Evolutionary conservation across 2,797 vertebrate species (phyloP).

Genomic region (Enteromius trimaculatus): DNA sequence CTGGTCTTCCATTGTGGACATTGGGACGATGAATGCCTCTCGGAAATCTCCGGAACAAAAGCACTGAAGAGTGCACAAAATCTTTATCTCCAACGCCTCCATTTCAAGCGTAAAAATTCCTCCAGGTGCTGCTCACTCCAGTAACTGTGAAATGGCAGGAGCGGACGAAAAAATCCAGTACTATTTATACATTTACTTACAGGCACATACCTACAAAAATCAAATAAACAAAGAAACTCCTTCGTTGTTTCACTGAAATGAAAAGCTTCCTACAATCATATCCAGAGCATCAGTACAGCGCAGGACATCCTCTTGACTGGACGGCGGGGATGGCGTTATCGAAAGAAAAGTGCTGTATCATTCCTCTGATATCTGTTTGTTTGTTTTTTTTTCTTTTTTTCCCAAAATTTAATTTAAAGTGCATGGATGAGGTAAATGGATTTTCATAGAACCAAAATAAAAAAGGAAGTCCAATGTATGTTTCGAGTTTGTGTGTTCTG

Average conservation of each 20-base stretch:
- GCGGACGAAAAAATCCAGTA: constrained; percentile 51
- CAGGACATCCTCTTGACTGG: constrained; percentile 22
- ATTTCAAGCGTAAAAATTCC: constrained; percentile 40
- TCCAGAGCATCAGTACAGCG: constrained; percentile 47
- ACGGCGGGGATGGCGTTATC: constrained; percentile 11
- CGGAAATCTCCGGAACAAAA: constrained; percentile 52
- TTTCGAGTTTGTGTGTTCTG: constrained; percentile 79
- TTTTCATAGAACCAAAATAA: constrained; percentile 58
- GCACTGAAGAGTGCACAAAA: constrained; percentile 44
- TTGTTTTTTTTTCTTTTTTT: constrained; percentile 56
- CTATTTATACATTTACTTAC: constrained; percentile 61
- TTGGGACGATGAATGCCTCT: constrained; percentile 52
- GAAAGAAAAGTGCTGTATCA: constrained; percentile 92
- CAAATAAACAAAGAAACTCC: constrained; percentile 45
- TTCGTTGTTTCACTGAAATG: constrained; percentile 50
- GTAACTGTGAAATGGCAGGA: constrained; percentile 40
- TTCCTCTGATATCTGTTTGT: constrained; percentile 61
- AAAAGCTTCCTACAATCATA: constrained; percentile 57
- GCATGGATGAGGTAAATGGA: constrained; percentile 99
- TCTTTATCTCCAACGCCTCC: constrained; percentile 33
- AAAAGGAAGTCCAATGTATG: constrained; percentile 65
- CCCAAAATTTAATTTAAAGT: constrained; percentile 88
- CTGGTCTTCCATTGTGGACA: constrained; percentile 43
- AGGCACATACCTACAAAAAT: constrained; percentile 50
- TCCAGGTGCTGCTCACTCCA: constrained; percentile 41